Base-by-base conservation (phyloP, 2,888 invertebrate species). In the Coremacera marginata region DNA sequence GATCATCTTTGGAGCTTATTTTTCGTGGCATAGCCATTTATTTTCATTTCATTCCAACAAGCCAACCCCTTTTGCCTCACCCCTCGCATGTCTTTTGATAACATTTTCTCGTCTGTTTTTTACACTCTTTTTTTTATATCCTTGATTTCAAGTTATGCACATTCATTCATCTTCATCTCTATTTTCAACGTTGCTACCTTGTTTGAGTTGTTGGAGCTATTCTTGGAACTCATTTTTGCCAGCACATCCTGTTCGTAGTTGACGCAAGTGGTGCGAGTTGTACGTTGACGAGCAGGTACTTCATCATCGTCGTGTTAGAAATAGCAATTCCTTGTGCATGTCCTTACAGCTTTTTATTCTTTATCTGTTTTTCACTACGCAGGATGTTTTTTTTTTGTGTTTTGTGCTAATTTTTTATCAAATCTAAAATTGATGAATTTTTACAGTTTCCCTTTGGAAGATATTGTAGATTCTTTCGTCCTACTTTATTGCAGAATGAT, bases 341-440 rank as follows among this genome's bases (percentile, higher is more conserved):
- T 44, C 2, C 14, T 22, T 8, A 22, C 49, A 44, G 25, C 49
- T 68, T 49, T 44, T 22, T 49, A 25, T 22, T 9, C 25, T 44
- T 8, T 22, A 22, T 68, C 19, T 68, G 44, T 68, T 37, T 19
- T n/a, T 44, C n/a, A 14, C 67, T 37, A 9, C 7, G 67, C 67
- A 44, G 11, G 8, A 25, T 62, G 4, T 62, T 22, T 62, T 16
- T 62, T 22, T 62, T 27, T 31, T 55, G n/a, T n/a, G 16, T 65
- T n/a, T n/a, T 65, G 37, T 34, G 37, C 16, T 65, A n/a, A 5
- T 55, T 22, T 55, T 9, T 22, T 16, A 27, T 60, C 16, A 16
- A 44, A 5, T 34, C 22, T 27, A 25, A 22, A 22, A 22, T 68
- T 68, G 68, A 68, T 68, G 68, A 51, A 68, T 51, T 51, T 68